A percentile compares a stretch with the other conserved stretches of the same genome.
Evolutionary conservation across 2,888 invertebrate species (phyloP).

Genomic region (Tineola bisselliella): DNA sequence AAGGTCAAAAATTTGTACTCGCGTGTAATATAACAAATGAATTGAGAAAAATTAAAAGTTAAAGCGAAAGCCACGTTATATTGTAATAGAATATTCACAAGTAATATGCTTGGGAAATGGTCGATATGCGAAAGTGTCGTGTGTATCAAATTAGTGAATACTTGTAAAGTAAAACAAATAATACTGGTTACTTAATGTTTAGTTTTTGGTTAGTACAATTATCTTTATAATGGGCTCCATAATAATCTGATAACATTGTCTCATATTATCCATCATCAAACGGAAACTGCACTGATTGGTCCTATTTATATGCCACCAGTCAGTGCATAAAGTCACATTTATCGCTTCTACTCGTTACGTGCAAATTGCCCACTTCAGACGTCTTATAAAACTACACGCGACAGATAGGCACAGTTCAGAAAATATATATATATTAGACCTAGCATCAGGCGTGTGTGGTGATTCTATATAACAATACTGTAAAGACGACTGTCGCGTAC

Average conservation of each 20-base stretch:
- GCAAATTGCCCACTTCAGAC: conserved; percentile 1
- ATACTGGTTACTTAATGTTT: not conserved
- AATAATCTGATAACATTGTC: conserved; percentile 1
- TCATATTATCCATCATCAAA: not conserved
- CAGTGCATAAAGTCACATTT: conserved; percentile 2
- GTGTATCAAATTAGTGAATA: too few species aligned
- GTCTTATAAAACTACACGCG: not conserved
- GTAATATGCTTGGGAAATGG: too few species aligned
- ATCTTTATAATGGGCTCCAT: not conserved
- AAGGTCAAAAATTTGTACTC: not conserved
- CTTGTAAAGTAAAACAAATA: too few species aligned
- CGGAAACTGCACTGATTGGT: conserved; percentile 5
- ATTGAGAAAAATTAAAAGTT: too few species aligned
- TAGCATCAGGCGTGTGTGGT: not conserved
- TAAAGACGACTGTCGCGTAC: not conserved
- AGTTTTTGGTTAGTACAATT: not conserved
- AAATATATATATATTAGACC: not conserved
- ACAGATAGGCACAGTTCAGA: not conserved
- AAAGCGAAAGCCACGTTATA: too few species aligned
- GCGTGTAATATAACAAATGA: not conserved
- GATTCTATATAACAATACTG: not conserved
- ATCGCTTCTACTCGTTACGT: not conserved
- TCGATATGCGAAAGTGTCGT: too few species aligned
- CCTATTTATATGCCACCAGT: not conserved
- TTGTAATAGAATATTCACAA: too few species aligned